Evolutionary conservation across 2,113 vertebrate genomes (phyloP).

Genomic region (Catharus fuscescens): DNA sequence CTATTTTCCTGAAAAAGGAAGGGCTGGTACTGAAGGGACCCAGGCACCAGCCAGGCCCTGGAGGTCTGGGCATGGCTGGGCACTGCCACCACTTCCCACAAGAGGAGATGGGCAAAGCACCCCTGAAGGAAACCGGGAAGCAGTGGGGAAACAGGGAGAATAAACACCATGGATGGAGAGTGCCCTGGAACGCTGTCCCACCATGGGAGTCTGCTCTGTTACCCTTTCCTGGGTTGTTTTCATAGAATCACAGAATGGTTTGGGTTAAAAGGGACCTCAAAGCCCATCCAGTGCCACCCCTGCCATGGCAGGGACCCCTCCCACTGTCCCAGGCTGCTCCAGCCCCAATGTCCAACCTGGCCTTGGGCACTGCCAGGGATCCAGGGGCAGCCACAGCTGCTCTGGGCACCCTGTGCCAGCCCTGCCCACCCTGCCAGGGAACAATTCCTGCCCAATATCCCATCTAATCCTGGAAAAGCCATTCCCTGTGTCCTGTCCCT

Average conservation of each 20-base stretch:
- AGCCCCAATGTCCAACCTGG: neutral
- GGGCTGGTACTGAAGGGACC: neutral
- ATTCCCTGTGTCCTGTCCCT: no score
- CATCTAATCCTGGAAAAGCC: no score
- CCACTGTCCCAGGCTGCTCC: neutral
- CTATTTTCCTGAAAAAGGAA: neutral
- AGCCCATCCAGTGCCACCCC: accelerated
- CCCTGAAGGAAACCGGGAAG: neutral
- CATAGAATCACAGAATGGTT: accelerated
- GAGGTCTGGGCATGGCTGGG: accelerated
- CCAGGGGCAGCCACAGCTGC: neutral
- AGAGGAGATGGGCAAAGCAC: accelerated
- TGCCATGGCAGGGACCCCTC: neutral
- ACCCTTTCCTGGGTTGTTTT: neutral
- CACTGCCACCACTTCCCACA: neutral
- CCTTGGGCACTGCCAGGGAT: neutral
- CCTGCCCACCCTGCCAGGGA: no score
- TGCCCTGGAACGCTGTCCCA: neutral
- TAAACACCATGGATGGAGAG: accelerated
- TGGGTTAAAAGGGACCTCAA: neutral
- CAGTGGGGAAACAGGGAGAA: neutral
- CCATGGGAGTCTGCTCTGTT: neutral
- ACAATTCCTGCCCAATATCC: no score
- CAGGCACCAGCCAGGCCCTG: accelerated
- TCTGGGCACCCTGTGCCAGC: no score